Percentiles rank a stretch among this genome's conserved stretches.
Conservation (phyloP, 2,797 vertebrate genomes). For the Peromyscus aztecus region DNA sequence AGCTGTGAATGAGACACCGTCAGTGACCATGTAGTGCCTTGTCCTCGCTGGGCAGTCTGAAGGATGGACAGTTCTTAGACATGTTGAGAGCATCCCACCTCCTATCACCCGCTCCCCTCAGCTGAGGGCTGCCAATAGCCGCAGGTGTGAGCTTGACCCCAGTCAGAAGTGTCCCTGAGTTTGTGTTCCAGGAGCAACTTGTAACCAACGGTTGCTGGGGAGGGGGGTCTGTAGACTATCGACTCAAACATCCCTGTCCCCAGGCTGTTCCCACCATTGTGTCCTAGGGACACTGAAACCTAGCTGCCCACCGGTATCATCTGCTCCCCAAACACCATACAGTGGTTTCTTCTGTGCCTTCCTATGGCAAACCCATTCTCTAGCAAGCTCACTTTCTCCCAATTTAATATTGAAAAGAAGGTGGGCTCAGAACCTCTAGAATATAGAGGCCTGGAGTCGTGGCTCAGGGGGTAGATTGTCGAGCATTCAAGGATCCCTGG, state of each 20-base stretch:
- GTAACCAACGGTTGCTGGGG: background rate
- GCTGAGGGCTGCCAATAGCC: rapidly evolving
- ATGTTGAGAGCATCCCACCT: rapidly evolving
- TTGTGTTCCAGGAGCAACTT: background rate
- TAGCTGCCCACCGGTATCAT: background rate
- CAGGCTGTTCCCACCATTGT: background rate
- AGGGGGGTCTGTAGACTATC: rapidly evolving
- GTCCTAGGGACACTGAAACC: rapidly evolving
- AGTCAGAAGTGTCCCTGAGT: background rate
- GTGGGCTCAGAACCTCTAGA: background rate
- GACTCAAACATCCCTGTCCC: no score
- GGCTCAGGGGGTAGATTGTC: background rate
- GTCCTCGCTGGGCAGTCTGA: background rate
- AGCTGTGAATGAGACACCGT: background rate
- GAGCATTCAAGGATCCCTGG: background rate
- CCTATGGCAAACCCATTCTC: background rate
- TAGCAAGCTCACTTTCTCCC: background rate
- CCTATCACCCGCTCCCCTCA: background rate
- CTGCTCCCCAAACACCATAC: rapidly evolving
- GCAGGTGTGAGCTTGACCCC: background rate
- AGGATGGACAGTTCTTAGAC: background rate
- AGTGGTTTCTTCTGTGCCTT: background rate
- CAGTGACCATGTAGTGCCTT: rapidly evolving
- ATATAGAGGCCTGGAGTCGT: background rate
- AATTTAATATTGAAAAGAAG: background rate